Percentiles rank a stretch among this genome's conserved stretches.
Evolutionary conservation across 2,113 vertebrate species (phyloP).

Genomic region (Syrrhaptes paradoxus): DNA sequence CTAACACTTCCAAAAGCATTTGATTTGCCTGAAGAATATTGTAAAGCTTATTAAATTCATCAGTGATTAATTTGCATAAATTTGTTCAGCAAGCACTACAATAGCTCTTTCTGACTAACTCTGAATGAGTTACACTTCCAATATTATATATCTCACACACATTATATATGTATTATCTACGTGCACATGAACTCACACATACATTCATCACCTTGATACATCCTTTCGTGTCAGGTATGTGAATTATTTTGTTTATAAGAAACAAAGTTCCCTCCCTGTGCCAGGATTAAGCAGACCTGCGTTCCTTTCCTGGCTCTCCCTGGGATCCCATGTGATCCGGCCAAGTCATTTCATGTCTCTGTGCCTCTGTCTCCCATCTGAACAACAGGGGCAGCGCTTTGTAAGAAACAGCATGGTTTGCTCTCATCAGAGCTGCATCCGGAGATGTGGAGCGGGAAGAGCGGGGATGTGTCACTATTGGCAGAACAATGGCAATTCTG

Average conservation of each 20-base stretch:
- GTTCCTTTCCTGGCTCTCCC: constrained; percentile 29
- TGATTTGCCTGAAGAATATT: constrained; percentile 4
- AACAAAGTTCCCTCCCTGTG: constrained; percentile 16
- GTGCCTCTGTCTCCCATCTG: not conserved
- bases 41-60: constrained; percentile 1
- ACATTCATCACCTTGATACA: not conserved
- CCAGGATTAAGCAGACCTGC: constrained; percentile 18
- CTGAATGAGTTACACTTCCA: not conserved
- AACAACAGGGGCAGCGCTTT: not conserved
- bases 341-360: constrained; percentile 52
- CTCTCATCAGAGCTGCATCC: not conserved
- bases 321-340: constrained; percentile 3
- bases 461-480: not conserved
- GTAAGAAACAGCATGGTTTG: accelerated
- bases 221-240: constrained; percentile 33
- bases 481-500: constrained; percentile 18
- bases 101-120: constrained; percentile 19
- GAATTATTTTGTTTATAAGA: constrained; percentile 66
- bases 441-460: not conserved
- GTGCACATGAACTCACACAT: not conserved
- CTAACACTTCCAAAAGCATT: not conserved
- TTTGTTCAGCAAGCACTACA: constrained; percentile 41
- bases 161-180: not conserved
- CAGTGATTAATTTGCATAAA: constrained; percentile 1
- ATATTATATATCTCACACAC: not conserved